phyloP scores from a whole-genome alignment of 2,797 vertebrate genomes.

The Neostethus bicornis region DNA sequence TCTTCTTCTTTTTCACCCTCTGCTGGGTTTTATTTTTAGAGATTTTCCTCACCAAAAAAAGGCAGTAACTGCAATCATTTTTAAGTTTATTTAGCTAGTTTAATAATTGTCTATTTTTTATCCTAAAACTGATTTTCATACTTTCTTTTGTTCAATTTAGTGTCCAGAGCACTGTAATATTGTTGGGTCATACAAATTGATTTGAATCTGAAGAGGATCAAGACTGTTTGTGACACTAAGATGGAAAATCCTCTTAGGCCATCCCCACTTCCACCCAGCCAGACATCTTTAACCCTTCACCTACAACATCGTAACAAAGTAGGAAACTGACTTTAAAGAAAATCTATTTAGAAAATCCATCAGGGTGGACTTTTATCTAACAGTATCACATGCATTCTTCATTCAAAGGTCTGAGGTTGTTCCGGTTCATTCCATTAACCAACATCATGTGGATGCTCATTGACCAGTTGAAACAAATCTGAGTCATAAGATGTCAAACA shows the following conservation, averaged over 20 bases:
- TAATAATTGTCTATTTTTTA: too few species aligned
- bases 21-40: too few species aligned
- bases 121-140: too few species aligned
- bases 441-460: constrained; percentile 62
- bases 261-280: constrained; percentile 16
- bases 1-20: too few species aligned
- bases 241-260: constrained; percentile 76
- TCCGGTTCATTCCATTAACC: constrained; percentile 46
- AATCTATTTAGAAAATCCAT: background rate
- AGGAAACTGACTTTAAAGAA: background rate
- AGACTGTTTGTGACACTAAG: constrained; percentile 69
- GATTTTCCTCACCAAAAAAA: too few species aligned
- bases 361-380: background rate
- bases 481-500: constrained; percentile 57
- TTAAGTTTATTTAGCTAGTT: too few species aligned
- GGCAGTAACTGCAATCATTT: too few species aligned
- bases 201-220: constrained; percentile 47
- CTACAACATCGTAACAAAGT: constrained; percentile 3
- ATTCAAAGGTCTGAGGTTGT: constrained; percentile 28
- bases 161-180: too few species aligned
- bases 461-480: constrained; percentile 55
- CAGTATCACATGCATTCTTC: constrained; percentile 42
- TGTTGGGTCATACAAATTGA: too few species aligned
- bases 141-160: too few species aligned
- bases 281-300: constrained; percentile 13